Percentiles rank a stretch among this genome's conserved stretches.
Evolutionary conservation across 2,888 invertebrate species (phyloP).

Genomic region (Acleris emargana): DNA sequence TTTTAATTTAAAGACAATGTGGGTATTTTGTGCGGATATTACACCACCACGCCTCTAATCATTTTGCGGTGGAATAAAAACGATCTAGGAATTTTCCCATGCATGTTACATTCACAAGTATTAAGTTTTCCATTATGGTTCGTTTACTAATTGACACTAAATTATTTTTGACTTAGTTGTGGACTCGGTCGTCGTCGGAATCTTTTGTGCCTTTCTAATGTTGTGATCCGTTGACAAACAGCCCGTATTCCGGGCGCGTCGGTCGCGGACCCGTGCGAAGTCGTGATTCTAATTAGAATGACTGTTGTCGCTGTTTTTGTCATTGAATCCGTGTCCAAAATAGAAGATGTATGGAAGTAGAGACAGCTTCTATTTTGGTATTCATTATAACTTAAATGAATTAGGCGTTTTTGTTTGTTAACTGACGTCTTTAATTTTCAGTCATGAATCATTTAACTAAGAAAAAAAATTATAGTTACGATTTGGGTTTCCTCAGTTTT

Average conservation of each 20-base stretch:
- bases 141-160: constrained; percentile 14
- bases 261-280: constrained; percentile 19
- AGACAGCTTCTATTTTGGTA: too few relatives aligned
- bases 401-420: too few relatives aligned
- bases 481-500: too few relatives aligned
- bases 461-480: too few relatives aligned
- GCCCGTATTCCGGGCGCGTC: constrained; percentile 1
- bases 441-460: too few relatives aligned
- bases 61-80: background rate
- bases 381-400: too few relatives aligned
- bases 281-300: constrained; percentile 23
- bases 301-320: constrained; percentile 15
- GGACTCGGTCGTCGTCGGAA: background rate
- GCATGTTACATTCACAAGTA: constrained; percentile 4
- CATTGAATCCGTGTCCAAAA: constrained; percentile 13
- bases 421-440: too few relatives aligned
- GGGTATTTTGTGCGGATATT: background rate
- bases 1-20: too few relatives aligned
- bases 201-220: constrained; percentile 26
- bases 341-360: background rate
- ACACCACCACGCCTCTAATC: background rate
- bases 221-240: constrained; percentile 17
- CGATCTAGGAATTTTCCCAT: constrained; percentile 20
- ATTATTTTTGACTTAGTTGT: constrained; percentile 12
- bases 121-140: background rate